phyloP scores from a whole-genome alignment of 2,113 vertebrate species.

The Panthera uncia region DNA sequence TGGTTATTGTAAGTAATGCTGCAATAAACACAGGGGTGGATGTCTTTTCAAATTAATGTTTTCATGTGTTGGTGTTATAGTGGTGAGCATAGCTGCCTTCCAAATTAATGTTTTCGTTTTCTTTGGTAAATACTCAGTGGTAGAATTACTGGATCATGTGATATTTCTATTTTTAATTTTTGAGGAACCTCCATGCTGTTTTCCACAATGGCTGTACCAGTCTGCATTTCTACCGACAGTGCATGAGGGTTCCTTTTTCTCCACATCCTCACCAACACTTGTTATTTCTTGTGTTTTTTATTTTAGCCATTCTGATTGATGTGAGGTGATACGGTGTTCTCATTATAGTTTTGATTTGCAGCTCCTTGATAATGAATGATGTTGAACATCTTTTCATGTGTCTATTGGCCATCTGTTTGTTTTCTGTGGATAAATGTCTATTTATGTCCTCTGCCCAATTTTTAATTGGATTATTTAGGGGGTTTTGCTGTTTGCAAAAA shows the following conservation, averaged over 20 bases:
- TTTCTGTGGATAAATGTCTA: neutral
- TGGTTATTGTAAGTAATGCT: neutral
- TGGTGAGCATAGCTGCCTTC: constrained; percentile 89
- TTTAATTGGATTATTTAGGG: neutral
- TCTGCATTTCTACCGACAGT: neutral
- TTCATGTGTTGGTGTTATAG: constrained; percentile 83
- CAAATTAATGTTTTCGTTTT: constrained; percentile 36
- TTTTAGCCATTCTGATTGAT: neutral
- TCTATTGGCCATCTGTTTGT: neutral
- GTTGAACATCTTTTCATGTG: neutral
- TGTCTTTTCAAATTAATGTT: neutral
- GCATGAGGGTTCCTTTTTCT: neutral
- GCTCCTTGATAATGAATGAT: neutral
- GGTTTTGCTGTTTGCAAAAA: neutral
- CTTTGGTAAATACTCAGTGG: neutral
- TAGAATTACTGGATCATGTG: neutral
- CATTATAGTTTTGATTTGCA: neutral
- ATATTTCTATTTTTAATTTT: neutral
- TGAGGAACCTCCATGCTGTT: neutral
- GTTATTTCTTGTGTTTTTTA: neutral
- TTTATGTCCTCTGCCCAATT: neutral
- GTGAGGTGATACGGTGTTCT: neutral
- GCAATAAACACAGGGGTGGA: neutral
- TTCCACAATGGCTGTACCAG: neutral
- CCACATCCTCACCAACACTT: neutral